phyloP scores from a whole-genome alignment of 1,140 invertebrate genomes.

The Agrypnia vestita region DNA sequence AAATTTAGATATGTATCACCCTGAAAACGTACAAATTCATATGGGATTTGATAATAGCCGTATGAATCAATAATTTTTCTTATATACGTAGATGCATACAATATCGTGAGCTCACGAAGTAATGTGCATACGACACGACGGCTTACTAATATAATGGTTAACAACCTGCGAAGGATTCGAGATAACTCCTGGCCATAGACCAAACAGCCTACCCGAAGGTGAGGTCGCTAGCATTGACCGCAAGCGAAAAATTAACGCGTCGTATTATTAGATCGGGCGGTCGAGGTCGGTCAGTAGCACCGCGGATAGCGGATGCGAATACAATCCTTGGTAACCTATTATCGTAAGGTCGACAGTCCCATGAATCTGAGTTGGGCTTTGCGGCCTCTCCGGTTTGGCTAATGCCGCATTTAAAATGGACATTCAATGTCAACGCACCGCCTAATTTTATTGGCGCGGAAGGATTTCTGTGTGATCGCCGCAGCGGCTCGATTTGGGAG shows the following conservation, averaged over 20 bases:
- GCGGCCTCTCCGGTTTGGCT: slow-evolving; percentile 24
- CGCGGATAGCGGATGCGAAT: slow-evolving; percentile 34
- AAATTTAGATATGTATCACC: too few species aligned
- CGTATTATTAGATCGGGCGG: slow-evolving; percentile 44
- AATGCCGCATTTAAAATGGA: slow-evolving; percentile 14
- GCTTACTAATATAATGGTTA: too few species aligned
- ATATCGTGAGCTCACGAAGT: too few species aligned
- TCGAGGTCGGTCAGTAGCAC: slow-evolving; percentile 56
- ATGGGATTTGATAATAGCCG: too few species aligned
- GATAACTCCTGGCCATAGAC: not conserved
- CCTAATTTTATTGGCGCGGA: slow-evolving; percentile 1
- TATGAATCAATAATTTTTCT: too few species aligned
- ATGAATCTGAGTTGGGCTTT: not conserved
- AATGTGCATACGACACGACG: too few species aligned
- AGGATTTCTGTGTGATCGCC: not conserved
- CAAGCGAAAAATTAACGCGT: slow-evolving; percentile 21
- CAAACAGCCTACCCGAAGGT: not conserved
- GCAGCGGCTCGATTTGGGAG: not conserved
- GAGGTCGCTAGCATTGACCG: slow-evolving; percentile 40
- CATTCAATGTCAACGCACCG: slow-evolving; percentile 29
- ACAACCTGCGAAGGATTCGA: slow-evolving; percentile 9
- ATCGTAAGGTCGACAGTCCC: slow-evolving; percentile 32
- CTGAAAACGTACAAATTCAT: too few species aligned
- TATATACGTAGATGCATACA: too few species aligned
- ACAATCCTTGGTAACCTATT: slow-evolving; percentile 36